These are phyloP conservation scores for Oreotrochilus melanogaster DNA, from an alignment of 2,113 vertebrate genomes.

Conservation along the genomic window DNA sequence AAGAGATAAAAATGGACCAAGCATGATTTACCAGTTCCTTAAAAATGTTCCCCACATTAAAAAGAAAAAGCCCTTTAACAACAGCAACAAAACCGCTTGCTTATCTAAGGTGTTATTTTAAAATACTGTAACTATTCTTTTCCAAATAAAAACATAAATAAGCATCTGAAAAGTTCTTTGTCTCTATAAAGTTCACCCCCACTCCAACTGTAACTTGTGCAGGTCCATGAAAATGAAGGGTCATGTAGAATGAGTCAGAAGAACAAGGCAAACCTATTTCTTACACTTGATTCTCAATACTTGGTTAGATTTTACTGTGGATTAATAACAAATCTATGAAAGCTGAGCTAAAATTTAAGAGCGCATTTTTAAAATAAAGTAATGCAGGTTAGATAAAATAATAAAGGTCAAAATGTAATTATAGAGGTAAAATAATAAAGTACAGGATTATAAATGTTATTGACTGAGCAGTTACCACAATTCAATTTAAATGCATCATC, in stretches of 20 bases:
- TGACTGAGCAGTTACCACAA: neutral
- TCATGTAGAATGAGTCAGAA: neutral
- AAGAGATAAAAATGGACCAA: neutral
- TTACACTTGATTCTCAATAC: neutral
- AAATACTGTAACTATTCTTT: neutral
- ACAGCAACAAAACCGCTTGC: neutral
- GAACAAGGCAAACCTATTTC: neutral
- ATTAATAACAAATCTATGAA: neutral
- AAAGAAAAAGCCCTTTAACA: neutral
- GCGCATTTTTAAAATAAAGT: neutral
- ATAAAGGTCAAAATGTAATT: too few relatives aligned
- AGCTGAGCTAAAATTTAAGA: neutral
- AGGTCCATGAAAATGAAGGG: neutral
- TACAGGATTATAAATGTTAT: neutral
- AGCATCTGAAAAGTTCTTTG: neutral
- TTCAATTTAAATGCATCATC: constrained; percentile 65
- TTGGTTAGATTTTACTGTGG: neutral
- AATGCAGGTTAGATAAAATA: neutral
- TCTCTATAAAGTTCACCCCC: rapidly evolving
- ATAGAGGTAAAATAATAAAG: neutral
- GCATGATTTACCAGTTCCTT: neutral
- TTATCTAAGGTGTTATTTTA: neutral
- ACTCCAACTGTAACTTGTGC: neutral
- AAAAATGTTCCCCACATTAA: neutral
- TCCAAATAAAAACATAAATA: neutral